These are phyloP conservation scores for Lasioglossum baleicum DNA, from an alignment of 1,140 invertebrate genomes.

Conservation along the genomic window DNA sequence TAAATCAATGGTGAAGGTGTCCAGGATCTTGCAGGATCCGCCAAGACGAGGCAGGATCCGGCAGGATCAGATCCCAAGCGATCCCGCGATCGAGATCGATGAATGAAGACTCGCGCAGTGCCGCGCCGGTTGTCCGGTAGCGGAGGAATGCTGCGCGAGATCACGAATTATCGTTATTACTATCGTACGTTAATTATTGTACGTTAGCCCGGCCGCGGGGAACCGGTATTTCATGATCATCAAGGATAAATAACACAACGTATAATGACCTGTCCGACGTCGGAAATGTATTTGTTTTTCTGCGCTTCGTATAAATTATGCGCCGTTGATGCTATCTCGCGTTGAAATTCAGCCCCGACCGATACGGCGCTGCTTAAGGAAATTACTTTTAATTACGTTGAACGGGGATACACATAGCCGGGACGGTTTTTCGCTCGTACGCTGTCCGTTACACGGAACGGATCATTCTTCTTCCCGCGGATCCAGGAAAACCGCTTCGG, in stretches of 20 bases:
- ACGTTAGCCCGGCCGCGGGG: slow-evolving; percentile 49
- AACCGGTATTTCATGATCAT: slow-evolving; percentile 67
- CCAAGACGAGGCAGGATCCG: no score
- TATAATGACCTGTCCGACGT: slow-evolving; percentile 60
- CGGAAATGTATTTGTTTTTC: slow-evolving; percentile 66
- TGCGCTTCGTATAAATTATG: slow-evolving; percentile 59
- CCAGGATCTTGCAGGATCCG: no score
- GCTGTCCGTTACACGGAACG: slow-evolving; percentile 3
- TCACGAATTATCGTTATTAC: slow-evolving; percentile 67
- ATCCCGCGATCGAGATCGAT: slow-evolving; percentile 49
- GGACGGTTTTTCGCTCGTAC: not conserved
- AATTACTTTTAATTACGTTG: slow-evolving; percentile 60
- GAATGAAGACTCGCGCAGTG: slow-evolving; percentile 50
- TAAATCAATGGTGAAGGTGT: no score
- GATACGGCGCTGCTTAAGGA: slow-evolving; percentile 41
- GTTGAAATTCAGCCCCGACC: slow-evolving; percentile 53
- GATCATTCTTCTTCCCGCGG: slow-evolving; percentile 32
- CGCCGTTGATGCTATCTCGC: slow-evolving; percentile 57
- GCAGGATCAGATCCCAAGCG: not conserved
- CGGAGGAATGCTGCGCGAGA: slow-evolving; percentile 60
- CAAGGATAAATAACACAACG: slow-evolving; percentile 64
- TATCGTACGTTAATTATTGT: slow-evolving; percentile 68
- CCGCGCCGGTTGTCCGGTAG: slow-evolving; percentile 51
- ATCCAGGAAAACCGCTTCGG: not conserved
- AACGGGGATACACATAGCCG: slow-evolving; percentile 33